Evolutionary conservation across 2,797 vertebrate genomes (phyloP), one percentile per base, ranked within the genome.

Genomic region (Danio choprae): DNA sequence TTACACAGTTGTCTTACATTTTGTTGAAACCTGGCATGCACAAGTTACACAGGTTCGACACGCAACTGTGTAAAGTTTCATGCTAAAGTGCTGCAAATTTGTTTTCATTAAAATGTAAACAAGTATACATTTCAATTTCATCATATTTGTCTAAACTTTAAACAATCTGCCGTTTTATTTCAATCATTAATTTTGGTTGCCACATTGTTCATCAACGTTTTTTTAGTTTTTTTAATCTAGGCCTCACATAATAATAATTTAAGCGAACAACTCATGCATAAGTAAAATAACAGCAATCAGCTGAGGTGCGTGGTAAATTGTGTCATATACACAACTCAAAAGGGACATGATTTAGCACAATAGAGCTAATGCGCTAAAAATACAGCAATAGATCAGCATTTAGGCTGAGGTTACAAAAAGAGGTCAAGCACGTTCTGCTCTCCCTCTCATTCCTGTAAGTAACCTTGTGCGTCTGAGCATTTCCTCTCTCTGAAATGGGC

Each of bases 381-480:
- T 60, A 63, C 70, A 73, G 29, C 50, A 64, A 53, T 46, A 69
- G 22, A 55, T 63, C 59, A 75, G 9, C 72, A 40, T 63, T 46
- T 22, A 50, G 40, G 18, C 74, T 64, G 71, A 83, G 53, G 29
- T 60, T 46, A 69, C 40, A 60, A 84, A 80, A 77, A 44, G 70
- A 51, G 73, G 58, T 62, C 53, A 64, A 71, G 75, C 78, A 43
- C 38, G 53, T 81, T 80, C 62, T 58, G 48, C 18, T 85, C 55
- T 60, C 50, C 50, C 48, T 46, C 67, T 53, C 50, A 56, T 81
- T 84, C 80, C 58, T n/a, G 71, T 38, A 71, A 71, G 51, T 36
- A 79, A 55, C 43, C 71, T 41, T 51, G 64, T 62, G 46, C 13
- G 22, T 74, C 40, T 68, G 44, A 71, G 40, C 76, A 50, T 69